Base-by-base conservation (phyloP, 1,140 invertebrate genomes). In the Scylla paramamosain region DNA sequence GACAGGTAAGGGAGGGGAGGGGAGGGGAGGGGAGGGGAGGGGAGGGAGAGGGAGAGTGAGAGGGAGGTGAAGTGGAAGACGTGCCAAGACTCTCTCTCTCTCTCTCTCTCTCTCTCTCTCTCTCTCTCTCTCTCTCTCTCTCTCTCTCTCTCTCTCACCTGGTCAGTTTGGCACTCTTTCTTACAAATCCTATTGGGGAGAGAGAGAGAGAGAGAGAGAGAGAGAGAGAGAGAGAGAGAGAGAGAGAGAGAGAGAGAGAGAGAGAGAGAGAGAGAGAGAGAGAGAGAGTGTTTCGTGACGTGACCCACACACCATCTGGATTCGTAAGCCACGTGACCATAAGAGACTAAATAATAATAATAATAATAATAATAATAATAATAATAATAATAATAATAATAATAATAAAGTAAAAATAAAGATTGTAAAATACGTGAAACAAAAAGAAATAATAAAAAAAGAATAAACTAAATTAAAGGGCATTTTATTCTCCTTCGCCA, bases 201-300 rank as follows among this genome's bases (percentile, higher is more conserved):
- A 59, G 52, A 59, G 52, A 59, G 10, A 59, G 52, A 12, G 52
- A 59, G 52, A 59, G 52, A 59, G 52, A 59, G 52, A 12, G 52
- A 59, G 52, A 59, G 52, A 59, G 52, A 59, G 52, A 59, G 52
- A 59, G 52, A 77, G 67, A n/a, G 25, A 77, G 67, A 77, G 67
- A 77, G 67, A 59, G 67, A 77, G 67, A 77, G 67, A 77, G 67
- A 77, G 67, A 77, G 67, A 77, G 67, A 77, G 67, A 77, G 67
- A 77, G 67, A 77, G 67, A 77, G 67, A 77, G 67, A 77, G 67
- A 77, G 67, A 77, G 67, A 77, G 59, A 67, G 59, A 67, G 59
- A 67, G 20, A 25, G 59, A 67, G 59, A 67, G 59, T 25, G 59
- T 67, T 48, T 48, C 59, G 59, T 67, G 59, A 67, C 59, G 20